Base-by-base conservation (phyloP, 2,797 vertebrate species). In the Neosalanx taihuensis region DNA sequence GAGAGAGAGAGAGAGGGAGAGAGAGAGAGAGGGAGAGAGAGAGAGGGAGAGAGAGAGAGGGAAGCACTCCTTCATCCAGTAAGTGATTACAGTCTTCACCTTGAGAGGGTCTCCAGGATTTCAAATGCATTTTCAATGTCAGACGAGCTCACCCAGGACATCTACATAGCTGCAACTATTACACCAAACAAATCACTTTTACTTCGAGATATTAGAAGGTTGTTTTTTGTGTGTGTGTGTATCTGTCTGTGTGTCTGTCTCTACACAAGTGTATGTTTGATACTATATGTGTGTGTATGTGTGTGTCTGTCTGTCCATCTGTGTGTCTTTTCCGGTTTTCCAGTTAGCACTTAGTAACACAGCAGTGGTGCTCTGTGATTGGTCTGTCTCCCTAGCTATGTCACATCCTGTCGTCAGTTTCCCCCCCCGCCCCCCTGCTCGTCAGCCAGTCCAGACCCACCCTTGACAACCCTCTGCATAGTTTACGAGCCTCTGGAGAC, bases 401-500 rank as follows among this genome's bases (percentile, higher is more conserved):
- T 65, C n/a, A 23, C 64, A 23, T 65, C 12, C 64, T 26, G 64
- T 26, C 20, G 33, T 23, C 46, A 49, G 37, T 20, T 10, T 6
- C 41, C 41, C 41, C 41, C 41, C 5, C 41, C 41, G 23, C 37
- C 9, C 7, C 37, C 37, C 37, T 41, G 51, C 51, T 15, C 7
- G 51, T 53, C 37, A 65, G 37, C 37, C 20, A 12, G 20, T 65
- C 37, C 37, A 13, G 12, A 65, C n/a, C n/a, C 37, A 51, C 64
- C 64, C 23, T 15, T 49, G 41, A 65, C 10, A 12, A 65, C 37
- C 5, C 37, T 20, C 37, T 46, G 35, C 18, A 5, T 46, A 94
- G 93, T 94, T 93, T 92, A 91, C 89, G 89, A 90, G 92, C 81
- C 90, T 90, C 85, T 7, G 89, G 92, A 95, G 92, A 92, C 92